Percentiles rank a stretch among this genome's conserved stretches.
These are phyloP conservation scores for Macrocentrus cingulum DNA, from an alignment of 1,140 invertebrate genomes.

Conservation along the genomic window DNA sequence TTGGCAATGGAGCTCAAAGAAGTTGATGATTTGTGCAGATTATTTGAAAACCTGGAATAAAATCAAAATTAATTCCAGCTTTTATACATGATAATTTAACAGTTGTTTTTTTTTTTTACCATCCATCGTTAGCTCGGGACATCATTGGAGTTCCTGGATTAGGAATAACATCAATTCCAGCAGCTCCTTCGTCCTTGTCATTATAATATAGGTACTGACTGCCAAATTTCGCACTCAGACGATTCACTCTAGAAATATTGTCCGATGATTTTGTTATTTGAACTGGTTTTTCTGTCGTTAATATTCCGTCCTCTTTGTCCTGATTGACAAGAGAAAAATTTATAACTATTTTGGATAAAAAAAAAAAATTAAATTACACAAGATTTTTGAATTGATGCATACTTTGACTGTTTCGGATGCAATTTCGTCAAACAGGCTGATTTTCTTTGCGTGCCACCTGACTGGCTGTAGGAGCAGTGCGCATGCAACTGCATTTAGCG, in stretches of 20 bases:
- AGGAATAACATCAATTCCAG: slow-evolving; percentile 65
- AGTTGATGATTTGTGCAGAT: slow-evolving; percentile 32
- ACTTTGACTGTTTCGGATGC: slow-evolving; percentile 15
- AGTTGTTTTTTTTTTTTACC: slow-evolving; percentile 47
- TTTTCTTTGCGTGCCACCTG: slow-evolving; percentile 62
- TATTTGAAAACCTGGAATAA: slow-evolving; percentile 37
- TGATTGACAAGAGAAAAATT: neutral
- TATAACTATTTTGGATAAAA: neutral
- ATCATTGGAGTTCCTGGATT: slow-evolving; percentile 68
- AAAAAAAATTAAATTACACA: neutral
- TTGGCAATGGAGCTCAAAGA: slow-evolving; percentile 33
- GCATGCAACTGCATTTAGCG: slow-evolving; percentile 62
- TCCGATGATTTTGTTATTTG: slow-evolving; percentile 10
- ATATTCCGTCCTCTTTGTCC: neutral
- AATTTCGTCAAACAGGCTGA: neutral
- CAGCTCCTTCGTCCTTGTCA: slow-evolving; percentile 60
- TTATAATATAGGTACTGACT: slow-evolving; percentile 71
- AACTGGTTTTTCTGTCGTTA: neutral
- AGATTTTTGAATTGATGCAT: too few relatives aligned
- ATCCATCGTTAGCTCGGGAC: slow-evolving; percentile 67
- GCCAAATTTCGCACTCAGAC: slow-evolving; percentile 31
- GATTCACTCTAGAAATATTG: slow-evolving; percentile 19
- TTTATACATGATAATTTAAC: neutral
- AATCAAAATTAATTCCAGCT: neutral
- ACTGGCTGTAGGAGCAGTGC: slow-evolving; percentile 66